Base-by-base conservation (phyloP, 2,888 invertebrate genomes). In the Euclidia mi region DNA sequence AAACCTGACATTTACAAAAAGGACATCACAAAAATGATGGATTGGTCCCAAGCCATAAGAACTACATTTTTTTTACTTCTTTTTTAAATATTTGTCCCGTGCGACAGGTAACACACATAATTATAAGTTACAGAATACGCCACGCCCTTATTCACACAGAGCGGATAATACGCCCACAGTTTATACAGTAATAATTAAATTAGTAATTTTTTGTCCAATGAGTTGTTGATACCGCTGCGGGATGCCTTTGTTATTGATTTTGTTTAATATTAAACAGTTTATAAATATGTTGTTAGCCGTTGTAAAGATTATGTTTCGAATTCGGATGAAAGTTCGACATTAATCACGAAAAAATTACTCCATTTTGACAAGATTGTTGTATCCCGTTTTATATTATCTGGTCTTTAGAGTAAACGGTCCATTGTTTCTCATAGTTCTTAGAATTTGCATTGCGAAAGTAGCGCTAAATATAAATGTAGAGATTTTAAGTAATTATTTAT, bases 171-270 rank as follows among this genome's bases (percentile, higher is more conserved):
- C 55, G 43, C 53, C 53, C 34, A 41, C 28, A 6, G 32, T 18
- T 46, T 52, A 45, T 37, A 35, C 35, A 15, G 15, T 35, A 69
- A 71, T 71, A 61, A 65, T 71, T 75, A 43, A 75, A 75, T 70
- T 75, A 71, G 57, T 34, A 34, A 38, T 25, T 40, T 48, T 58
- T 55, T 60, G 15, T 50, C 11, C n/a, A 9, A 14, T 1, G 50
- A 43, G 31, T 9, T 56, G 44, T 37, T 60, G 40, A 43, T 51
- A 57, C 38, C 29, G 9, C 35, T 1, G 18, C 17, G 7, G 25
- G 45, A 18, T 40, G 34, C 20, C 32, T 28, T 51, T 56, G 34
- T 18, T 40, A 51, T 20, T 9, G 17, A 38, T 3, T 20, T 14
- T 38, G 37, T 46, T 38, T 28, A 32, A 43, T 37, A 40, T 43